These are phyloP conservation scores for Hypocryptadius cinnamomeus DNA, from an alignment of 2,113 vertebrate genomes.

Conservation along the genomic window DNA sequence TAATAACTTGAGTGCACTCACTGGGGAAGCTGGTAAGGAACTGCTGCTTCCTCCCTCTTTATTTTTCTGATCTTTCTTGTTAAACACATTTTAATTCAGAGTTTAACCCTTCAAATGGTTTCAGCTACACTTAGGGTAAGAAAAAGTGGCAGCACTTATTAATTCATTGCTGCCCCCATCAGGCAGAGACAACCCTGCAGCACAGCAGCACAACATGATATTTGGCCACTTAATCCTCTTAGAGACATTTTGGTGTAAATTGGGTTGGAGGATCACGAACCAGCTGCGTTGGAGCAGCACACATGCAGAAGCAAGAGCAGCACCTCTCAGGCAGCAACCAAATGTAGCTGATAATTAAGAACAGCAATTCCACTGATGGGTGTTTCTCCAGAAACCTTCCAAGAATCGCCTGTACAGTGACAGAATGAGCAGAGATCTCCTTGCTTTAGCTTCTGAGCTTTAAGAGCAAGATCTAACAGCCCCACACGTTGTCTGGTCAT, in stretches of 20 bases:
- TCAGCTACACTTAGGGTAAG: neutral
- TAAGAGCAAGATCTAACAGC: neutral
- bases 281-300: accelerated
- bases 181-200: conserved; percentile 56
- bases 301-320: neutral
- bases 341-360: neutral
- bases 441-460: neutral
- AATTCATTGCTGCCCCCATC: conserved; percentile 66
- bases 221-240: conserved; percentile 17
- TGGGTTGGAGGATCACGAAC: neutral
- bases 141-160: conserved; percentile 13
- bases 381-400: conserved; percentile 29
- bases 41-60: neutral
- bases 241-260: neutral
- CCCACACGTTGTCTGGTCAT: neutral
- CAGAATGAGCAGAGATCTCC: neutral
- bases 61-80: neutral
- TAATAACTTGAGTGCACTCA: neutral
- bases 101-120: neutral
- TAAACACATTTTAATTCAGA: neutral
- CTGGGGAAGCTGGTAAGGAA: neutral
- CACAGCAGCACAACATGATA: neutral
- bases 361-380: neutral
- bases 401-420: conserved; percentile 25
- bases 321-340: neutral